Base-by-base conservation (phyloP, 2,888 invertebrate genomes). In the Scaptomyza polygonia region DNA sequence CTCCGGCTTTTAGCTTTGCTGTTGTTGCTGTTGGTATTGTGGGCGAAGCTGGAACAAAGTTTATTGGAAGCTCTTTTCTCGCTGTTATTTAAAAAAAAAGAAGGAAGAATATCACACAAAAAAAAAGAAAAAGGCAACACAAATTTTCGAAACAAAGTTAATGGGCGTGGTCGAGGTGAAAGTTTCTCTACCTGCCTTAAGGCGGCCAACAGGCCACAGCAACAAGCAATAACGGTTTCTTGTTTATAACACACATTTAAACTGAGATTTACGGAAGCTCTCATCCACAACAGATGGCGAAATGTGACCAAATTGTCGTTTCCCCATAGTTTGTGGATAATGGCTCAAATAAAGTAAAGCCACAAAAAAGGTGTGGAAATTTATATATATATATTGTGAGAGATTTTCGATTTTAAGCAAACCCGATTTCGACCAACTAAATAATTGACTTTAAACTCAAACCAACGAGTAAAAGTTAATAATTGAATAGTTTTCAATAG, bases 201-300 rank as follows among this genome's bases (percentile, higher is more conserved):
- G 51, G 34, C 55, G 53, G 40, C 40, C 47, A 53, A 52, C 65
- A 39, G 25, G 34, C 48, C 61, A 39, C 39, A 57, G 61, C 76
- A 52, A 69, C 86, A 83, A 44, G 72, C 80, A 79, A 80, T 79
- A 80, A 69, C 43, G 67, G 57, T 27, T 43, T 42, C 42, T 45
- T 42, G 29, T 73, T 64, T 85, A 64, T 66, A 27, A 34, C 58
- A 53, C 21, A 59, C 64, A 67, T 45, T 62, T 63, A 32, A 55
- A 42, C 43, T 30, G n/a, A 42, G 55, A 55, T 58, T 63, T 51
- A 58, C 48, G 40, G 25, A 14, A 18, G 45, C 43, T 14, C 12
- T 16, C 18, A 14, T 18, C 36, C 32, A 56, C 43, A 66, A 66
- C 39, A 51, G 45, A 58, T 54, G 54, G 43, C 42, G n/a, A 43